Conservation (phyloP, 92 coral and sea anemone genomes). For the Blastomussa wellsi region DNA sequence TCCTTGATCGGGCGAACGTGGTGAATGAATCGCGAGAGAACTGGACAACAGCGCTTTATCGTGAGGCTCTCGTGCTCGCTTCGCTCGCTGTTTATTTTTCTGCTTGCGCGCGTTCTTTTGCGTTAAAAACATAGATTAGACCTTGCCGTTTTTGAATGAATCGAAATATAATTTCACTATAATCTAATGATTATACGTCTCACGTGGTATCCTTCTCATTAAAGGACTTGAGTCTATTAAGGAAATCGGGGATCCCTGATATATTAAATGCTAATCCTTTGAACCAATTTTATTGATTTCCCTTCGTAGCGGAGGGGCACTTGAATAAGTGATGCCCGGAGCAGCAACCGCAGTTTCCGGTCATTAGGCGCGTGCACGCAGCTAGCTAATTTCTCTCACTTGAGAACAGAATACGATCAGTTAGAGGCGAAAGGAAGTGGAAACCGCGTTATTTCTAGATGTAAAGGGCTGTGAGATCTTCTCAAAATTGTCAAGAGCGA, state of each 20-base stretch:
- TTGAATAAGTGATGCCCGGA: background rate
- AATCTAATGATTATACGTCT: background rate
- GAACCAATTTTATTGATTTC: background rate
- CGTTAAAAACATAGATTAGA: too few species aligned
- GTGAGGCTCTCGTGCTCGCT: too few species aligned
- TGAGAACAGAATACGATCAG: background rate
- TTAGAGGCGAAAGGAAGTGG: background rate
- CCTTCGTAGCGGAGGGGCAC: background rate
- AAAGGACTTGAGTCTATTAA: background rate
- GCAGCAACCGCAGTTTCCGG: slow-evolving; percentile 4
- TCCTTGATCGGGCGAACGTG: too few species aligned
- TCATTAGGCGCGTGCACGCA: background rate
- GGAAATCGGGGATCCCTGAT: background rate
- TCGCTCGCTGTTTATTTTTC: too few species aligned
- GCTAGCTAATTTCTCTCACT: background rate
- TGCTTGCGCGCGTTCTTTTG: too few species aligned
- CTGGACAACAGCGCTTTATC: too few species aligned
- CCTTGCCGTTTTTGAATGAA: background rate
- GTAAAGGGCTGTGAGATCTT: background rate
- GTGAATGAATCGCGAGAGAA: too few species aligned
- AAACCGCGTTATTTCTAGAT: background rate
- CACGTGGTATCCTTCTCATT: background rate
- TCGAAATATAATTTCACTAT: background rate
- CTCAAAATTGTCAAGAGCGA: background rate
- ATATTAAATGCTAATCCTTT: background rate